Evolutionary conservation across 2,113 vertebrate genomes (phyloP).

Genomic region (Pelodiscus sinensis): DNA sequence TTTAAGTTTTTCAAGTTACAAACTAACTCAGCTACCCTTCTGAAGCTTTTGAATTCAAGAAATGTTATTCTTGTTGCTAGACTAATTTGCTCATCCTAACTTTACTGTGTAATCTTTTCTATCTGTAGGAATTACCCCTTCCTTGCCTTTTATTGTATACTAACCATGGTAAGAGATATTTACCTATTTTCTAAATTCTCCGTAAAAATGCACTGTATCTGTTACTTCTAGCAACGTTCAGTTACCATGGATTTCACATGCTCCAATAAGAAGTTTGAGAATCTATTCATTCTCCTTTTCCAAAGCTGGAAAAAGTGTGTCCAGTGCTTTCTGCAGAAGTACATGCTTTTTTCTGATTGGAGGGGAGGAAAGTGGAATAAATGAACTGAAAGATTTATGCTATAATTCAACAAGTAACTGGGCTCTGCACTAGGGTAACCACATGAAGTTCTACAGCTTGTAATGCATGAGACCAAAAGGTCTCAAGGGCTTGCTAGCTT

Average conservation of each 20-base stretch:
- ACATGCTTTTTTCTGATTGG: not conserved
- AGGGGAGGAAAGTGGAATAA: not conserved
- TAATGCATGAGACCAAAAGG: not conserved
- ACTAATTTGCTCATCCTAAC: not conserved
- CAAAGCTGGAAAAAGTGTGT: not conserved
- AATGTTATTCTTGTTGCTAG: not conserved
- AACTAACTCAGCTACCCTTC: too few relatives aligned
- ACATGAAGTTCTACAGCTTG: not conserved
- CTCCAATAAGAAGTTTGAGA: not conserved
- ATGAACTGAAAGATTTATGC: not conserved
- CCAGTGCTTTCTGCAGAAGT: not conserved
- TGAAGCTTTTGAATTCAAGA: not conserved
- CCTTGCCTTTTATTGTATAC: not conserved
- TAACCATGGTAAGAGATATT: not conserved
- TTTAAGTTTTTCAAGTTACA: too few relatives aligned
- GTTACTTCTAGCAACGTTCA: not conserved
- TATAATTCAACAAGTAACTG: not conserved
- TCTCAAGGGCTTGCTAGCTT: not conserved
- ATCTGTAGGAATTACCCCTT: not conserved
- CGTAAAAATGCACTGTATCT: not conserved
- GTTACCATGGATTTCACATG: not conserved
- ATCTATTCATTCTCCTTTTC: not conserved
- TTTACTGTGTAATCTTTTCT: not conserved
- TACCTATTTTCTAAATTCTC: not conserved
- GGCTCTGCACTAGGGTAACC: not conserved